Conservation (phyloP, 2,797 vertebrate genomes). For the Onychomys leucogaster region DNA sequence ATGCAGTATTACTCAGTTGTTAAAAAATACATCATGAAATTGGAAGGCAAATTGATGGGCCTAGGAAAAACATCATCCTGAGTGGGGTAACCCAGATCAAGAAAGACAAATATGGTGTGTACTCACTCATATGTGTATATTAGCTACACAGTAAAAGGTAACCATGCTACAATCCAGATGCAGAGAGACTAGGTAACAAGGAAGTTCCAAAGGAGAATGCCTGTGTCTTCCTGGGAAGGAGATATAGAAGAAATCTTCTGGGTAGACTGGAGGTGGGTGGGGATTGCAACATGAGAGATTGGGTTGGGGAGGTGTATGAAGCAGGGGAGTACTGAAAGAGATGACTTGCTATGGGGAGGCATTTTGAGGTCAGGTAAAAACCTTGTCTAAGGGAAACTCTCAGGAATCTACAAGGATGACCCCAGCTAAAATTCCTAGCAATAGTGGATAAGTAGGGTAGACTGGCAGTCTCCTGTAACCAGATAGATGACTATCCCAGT, state of each 20-base stretch:
- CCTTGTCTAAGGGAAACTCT: background rate
- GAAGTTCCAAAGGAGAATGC: too few species aligned
- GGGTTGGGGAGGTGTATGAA: background rate
- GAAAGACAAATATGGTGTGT: too few species aligned
- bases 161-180: too few species aligned
- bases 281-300: background rate
- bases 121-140: too few species aligned
- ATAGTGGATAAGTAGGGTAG: background rate
- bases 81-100: too few species aligned
- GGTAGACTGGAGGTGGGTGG: background rate
- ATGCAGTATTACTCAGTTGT: too few species aligned
- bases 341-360: background rate
- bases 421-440: background rate
- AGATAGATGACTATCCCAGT: background rate
- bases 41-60: too few species aligned
- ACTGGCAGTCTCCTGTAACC: background rate
- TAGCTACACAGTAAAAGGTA: too few species aligned
- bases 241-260: background rate
- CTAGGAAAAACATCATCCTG: too few species aligned
- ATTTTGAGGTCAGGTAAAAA: background rate
- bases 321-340: background rate
- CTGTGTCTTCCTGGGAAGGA: too few species aligned
- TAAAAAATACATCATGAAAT: too few species aligned
- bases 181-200: too few species aligned
- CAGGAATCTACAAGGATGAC: background rate